Evolutionary conservation across 2,888 invertebrate species (phyloP).

Genomic region (Falcaria lacertinaria): DNA sequence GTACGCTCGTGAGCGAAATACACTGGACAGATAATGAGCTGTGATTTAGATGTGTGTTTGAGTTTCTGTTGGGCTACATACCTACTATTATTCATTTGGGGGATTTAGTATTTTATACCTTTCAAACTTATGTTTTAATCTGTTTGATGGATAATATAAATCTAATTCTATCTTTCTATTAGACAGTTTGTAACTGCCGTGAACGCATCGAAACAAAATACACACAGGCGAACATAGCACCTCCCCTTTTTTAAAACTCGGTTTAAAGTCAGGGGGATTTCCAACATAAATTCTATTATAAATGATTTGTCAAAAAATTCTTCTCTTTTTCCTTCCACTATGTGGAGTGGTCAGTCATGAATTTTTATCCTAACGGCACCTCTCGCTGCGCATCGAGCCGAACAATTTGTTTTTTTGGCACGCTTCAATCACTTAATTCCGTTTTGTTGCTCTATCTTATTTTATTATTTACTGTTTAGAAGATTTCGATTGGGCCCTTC

Average conservation of each 20-base stretch:
- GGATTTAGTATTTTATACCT: too few species aligned
- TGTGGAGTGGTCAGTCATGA: neutral
- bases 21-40: slow-evolving; percentile 15
- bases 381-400: neutral
- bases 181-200: too few species aligned
- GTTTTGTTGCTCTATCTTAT: neutral
- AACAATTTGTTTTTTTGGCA: slow-evolving; percentile 1
- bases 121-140: too few species aligned
- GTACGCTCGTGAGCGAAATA: slow-evolving; percentile 45
- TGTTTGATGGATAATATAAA: too few species aligned
- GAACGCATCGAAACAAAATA: too few species aligned
- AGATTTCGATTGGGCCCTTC: neutral
- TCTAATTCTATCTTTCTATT: too few species aligned
- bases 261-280: too few species aligned
- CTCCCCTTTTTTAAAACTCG: neutral
- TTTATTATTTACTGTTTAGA: neutral
- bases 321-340: neutral
- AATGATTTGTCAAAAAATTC: neutral
- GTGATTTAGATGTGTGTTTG: slow-evolving; percentile 9
- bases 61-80: slow-evolving; percentile 8
- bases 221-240: too few species aligned
- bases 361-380: slow-evolving; percentile 1
- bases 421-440: slow-evolving; percentile 1
- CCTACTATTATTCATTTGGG: too few species aligned
- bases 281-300: neutral